A percentile compares a stretch with the other conserved stretches of the same genome.
Evolutionary conservation across 2,113 vertebrate genomes (phyloP).

Genomic region (Sprattus sprattus): DNA sequence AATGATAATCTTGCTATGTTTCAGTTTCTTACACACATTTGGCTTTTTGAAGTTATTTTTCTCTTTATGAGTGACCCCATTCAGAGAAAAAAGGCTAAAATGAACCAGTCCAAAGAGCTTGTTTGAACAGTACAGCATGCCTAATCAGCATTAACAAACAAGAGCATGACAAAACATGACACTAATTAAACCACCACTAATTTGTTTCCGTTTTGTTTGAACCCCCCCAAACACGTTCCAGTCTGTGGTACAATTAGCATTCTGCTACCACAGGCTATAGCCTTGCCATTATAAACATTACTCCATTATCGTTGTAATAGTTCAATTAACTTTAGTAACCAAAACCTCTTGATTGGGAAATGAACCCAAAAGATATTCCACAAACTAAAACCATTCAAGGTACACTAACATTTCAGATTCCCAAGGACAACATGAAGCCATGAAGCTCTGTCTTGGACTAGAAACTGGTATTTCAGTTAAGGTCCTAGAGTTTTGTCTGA

Average conservation of each 20-base stretch:
- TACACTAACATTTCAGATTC: not conserved
- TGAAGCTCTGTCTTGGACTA: not conserved
- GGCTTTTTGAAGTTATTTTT: conserved; percentile 4
- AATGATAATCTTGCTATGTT: conserved; percentile 16
- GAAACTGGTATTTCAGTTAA: not conserved
- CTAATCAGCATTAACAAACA: conserved; percentile 6
- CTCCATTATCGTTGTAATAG: conserved; percentile 12
- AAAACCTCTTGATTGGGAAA: conserved; percentile 16
- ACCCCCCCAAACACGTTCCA: not conserved
- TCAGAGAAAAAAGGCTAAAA: conserved; percentile 24
- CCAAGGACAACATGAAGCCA: no score
- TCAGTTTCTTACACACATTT: not conserved
- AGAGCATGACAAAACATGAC: not conserved
- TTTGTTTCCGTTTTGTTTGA: not conserved
- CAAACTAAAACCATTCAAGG: not conserved
- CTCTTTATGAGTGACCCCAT: not conserved
- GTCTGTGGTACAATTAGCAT: not conserved
- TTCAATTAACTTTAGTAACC: conserved; percentile 1
- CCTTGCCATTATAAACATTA: conserved; percentile 9
- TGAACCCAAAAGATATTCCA: conserved; percentile 16
- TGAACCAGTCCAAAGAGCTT: not conserved
- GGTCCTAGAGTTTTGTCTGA: not conserved
- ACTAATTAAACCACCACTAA: not conserved
- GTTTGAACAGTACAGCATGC: not conserved
- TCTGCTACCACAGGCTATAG: not conserved